Conservation (phyloP, 2,888 invertebrate genomes). For the Nomada ruficornis region DNA sequence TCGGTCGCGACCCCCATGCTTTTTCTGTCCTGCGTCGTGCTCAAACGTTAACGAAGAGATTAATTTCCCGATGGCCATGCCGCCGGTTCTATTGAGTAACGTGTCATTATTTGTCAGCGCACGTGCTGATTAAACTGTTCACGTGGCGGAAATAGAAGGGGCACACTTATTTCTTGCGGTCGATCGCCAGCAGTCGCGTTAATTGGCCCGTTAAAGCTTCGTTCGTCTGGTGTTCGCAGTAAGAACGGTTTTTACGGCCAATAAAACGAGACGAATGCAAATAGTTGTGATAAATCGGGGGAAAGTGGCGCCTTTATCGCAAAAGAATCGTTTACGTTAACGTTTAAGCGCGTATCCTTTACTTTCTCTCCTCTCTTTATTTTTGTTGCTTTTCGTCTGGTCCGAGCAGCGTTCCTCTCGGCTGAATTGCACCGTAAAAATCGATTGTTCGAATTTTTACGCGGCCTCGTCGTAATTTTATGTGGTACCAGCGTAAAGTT, state of each 20-base stretch:
- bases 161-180: conserved; percentile 50
- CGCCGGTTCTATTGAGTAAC: conserved; percentile 3
- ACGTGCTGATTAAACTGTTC: conserved; percentile 56
- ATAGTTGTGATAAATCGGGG: conserved; percentile 40
- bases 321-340: conserved; percentile 41
- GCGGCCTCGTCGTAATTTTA: conserved; percentile 30
- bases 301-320: conserved; percentile 18
- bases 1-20: neutral
- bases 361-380: neutral
- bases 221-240: neutral
- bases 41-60: conserved; percentile 35
- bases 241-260: conserved; percentile 22
- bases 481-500: conserved; percentile 25
- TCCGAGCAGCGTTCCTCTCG: neutral
- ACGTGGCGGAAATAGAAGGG: conserved; percentile 7
- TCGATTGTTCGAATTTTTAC: conserved; percentile 48
- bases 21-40: neutral
- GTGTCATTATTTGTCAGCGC: conserved; percentile 48
- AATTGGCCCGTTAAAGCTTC: conserved; percentile 61
- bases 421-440: conserved; percentile 42
- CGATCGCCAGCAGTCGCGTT: conserved; percentile 37
- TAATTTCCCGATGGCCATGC: conserved; percentile 21
- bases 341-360: conserved; percentile 10
- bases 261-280: conserved; percentile 46
- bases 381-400: neutral